Evolutionary conservation across 2,888 invertebrate species (phyloP), one percentile per base, ranked within the genome.

Genomic region (Andricus curvator): DNA sequence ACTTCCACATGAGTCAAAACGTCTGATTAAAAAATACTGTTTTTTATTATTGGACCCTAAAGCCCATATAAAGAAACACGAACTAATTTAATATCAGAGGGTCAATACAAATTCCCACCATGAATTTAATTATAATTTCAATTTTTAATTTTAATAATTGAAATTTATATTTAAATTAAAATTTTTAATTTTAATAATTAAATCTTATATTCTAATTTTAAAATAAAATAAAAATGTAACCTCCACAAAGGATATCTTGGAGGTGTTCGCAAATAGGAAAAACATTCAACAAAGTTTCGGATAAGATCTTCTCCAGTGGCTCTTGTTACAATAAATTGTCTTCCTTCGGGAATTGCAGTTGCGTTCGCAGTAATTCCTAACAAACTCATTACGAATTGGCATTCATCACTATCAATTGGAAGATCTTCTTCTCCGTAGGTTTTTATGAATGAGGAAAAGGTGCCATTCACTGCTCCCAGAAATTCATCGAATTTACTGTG

Each of bases 331-430:
- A 93, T 84, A 83, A 92, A 93, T 74, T 91, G 89, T 64, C 93
- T 88, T 13, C 93, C 93, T 77, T 91, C 88, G 1, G 92, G 88
- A 29, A 87, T 89, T 9, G 92, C 90, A 4, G 93, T 90, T 78
- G 93, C 88, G 84, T 93, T 93, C 6, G 91, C 89, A 4, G 93
- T 87, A 17, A 92, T 91, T 22, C 93, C 93, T 67, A 91, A 86
- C 64, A 93, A 84, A 9, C 92, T 91, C 84, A 89, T 88, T 56
- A 93, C 88, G 78, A 93, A 93, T 81, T 93, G 91, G 74, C 88
- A 91, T 74, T 93, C 93, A 41, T 92, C 89, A 22, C 90, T 88
- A 62, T 84, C 88, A 22, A 88, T 88, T 15, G 90, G 88, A 1
- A 92, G 92, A 48, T 92, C 86, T 41, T 83, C 86, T 15, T 82